phyloP scores from a whole-genome alignment of 2,888 invertebrate genomes.

The Harpalus rufipes region DNA sequence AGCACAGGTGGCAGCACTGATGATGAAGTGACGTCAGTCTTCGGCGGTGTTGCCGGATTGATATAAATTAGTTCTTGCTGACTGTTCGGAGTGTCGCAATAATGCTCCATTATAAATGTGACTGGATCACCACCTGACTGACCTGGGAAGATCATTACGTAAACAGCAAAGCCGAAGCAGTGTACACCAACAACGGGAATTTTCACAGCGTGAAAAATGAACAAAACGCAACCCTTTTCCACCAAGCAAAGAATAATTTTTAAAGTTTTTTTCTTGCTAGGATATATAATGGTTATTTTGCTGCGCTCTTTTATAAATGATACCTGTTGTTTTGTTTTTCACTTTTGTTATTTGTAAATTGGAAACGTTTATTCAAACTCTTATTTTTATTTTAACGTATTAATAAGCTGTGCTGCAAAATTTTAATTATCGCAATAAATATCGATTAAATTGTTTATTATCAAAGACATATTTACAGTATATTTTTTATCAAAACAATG shows the following conservation, averaged over 20 bases:
- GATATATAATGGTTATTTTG: conserved; percentile 34
- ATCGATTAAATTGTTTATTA: too few species aligned
- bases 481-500: too few species aligned
- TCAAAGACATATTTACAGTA: too few species aligned
- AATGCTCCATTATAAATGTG: conserved; percentile 64
- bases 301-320: conserved; percentile 36
- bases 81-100: conserved; percentile 56
- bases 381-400: background rate
- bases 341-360: conserved; percentile 22
- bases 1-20: conserved; percentile 53
- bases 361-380: conserved; percentile 1
- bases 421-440: too few species aligned
- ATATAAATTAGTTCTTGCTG: conserved; percentile 65
- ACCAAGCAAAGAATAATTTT: conserved; percentile 13
- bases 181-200: background rate
- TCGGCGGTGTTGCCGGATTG: conserved; percentile 50
- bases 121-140: conserved; percentile 63
- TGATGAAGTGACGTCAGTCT: conserved; percentile 60
- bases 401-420: too few species aligned
- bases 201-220: background rate
- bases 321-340: conserved; percentile 48
- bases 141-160: conserved; percentile 45
- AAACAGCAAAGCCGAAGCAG: conserved; percentile 21
- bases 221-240: background rate
- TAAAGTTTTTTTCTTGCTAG: conserved; percentile 33